Base-by-base conservation (phyloP, 1,140 invertebrate species). In the Pinna nobilis region DNA sequence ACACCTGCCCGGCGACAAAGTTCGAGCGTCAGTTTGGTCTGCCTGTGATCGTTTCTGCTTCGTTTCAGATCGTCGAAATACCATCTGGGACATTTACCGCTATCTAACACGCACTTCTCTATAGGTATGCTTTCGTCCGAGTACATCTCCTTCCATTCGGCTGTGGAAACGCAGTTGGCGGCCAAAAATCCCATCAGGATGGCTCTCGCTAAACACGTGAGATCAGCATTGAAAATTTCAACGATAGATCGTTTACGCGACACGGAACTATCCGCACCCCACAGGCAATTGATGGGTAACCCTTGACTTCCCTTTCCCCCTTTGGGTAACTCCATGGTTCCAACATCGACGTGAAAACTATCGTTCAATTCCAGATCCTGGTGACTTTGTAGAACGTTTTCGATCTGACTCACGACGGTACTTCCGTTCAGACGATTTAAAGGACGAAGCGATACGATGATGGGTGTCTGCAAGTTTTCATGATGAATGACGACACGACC, bases 401-500 rank as follows among this genome's bases (percentile, higher is more conserved):
- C 20, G 5, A 63, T 25, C 18, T 63, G 20, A 37, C 30, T 41
- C 60, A 63, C 13, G 20, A 63, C 59, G 28, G 20, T 15, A 11
- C 13, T 28, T 15, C 35, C 35, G 2, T 18, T 37, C 33, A 63
- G 33, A 15, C 44, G 20, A 39, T 44, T 35, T n/a, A 63, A 23
- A 20, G 35, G 39, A 13, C 59, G 39, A 7, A 63, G 39, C 13
- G 59, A 28, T 35, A 67, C 64, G 15, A 37, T 33, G 9, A 66
- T 53, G 30, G 64, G 64, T 20, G 51, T 53, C n/a, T 25, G 7
- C 7, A 63, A 41, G 7, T 33, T 13, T 9, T 49, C 47, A n/a
- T 28, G 41, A 65, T 65, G 64, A 20, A 66, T 53, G 30, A 66
- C 23, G 20, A 66, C 50, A 3, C 64, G 25, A 20, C 47, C 64